Conservation (phyloP, 2,113 vertebrate genomes). For the Archilochus colubris region DNA sequence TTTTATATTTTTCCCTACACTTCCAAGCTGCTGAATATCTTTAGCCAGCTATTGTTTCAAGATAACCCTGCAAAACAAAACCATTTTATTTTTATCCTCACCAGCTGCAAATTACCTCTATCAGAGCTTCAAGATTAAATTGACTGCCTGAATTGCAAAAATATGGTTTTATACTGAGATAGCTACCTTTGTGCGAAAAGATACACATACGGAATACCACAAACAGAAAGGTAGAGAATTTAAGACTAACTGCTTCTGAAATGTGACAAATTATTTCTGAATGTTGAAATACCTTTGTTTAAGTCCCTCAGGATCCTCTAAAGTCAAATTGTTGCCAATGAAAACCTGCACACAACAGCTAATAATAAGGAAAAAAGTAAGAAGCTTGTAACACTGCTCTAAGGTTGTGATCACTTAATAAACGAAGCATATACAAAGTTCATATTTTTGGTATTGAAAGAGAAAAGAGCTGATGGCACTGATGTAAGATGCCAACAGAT, state of each 20-base stretch:
- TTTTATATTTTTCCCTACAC: constrained; percentile 6
- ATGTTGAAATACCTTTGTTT: neutral
- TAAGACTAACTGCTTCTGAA: neutral
- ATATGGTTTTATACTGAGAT: neutral
- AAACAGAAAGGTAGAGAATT: neutral
- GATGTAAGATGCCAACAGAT: neutral
- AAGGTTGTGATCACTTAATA: neutral
- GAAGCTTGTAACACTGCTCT: neutral
- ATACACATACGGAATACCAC: neutral
- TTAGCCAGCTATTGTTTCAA: constrained; percentile 42
- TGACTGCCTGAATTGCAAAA: neutral
- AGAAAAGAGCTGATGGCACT: neutral
- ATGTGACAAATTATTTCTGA: neutral
- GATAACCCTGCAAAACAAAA: constrained; percentile 27
- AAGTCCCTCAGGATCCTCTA: neutral
- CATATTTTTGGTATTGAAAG: neutral
- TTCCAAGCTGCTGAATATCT: neutral
- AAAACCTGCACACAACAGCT: neutral
- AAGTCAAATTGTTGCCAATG: neutral
- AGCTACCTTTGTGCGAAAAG: neutral
- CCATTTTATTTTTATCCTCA: constrained; percentile 34
- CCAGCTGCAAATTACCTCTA: constrained; percentile 44
- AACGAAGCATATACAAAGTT: neutral
- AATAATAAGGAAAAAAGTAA: neutral
- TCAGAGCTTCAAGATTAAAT: constrained; percentile 7